Evolutionary conservation across 1,140 invertebrate species (phyloP).

Genomic region (Amyelois transitella): DNA sequence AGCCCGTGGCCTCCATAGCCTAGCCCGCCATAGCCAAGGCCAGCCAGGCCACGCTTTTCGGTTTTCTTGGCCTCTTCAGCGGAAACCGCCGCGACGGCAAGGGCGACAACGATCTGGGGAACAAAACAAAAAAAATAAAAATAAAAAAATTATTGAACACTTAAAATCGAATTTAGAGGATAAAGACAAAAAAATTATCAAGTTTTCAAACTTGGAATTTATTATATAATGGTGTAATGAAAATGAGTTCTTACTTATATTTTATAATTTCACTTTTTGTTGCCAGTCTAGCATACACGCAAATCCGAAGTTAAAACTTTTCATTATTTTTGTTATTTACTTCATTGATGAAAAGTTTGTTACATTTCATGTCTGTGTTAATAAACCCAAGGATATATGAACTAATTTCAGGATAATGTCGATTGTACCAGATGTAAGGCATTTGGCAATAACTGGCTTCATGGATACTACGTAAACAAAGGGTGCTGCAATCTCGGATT

Average conservation of each 20-base stretch:
- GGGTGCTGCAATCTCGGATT: neutral
- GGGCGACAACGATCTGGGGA: conserved; percentile 43
- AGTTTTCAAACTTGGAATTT: no score
- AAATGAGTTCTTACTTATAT: no score
- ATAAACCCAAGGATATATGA: neutral
- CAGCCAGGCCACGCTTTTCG: conserved; percentile 52
- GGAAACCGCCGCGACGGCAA: conserved; percentile 40
- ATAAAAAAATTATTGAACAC: neutral
- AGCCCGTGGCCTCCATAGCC: conserved; percentile 36
- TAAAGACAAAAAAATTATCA: no score
- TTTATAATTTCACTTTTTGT: no score
- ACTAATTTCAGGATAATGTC: neutral
- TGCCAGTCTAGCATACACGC: no score
- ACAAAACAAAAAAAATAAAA: conserved; percentile 1
- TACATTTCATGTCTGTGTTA: neutral
- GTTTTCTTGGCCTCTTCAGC: conserved; percentile 60
- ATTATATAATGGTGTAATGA: no score
- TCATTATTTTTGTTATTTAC: no score
- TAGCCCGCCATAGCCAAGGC: conserved; percentile 44
- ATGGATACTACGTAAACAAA: neutral
- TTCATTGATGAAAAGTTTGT: no score
- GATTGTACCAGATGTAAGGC: neutral
- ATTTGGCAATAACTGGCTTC: neutral
- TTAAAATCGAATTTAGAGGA: neutral
- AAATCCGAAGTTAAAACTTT: no score